Evolutionary conservation across 2,113 vertebrate genomes (phyloP).

Genomic region (Crocuta crocuta): DNA sequence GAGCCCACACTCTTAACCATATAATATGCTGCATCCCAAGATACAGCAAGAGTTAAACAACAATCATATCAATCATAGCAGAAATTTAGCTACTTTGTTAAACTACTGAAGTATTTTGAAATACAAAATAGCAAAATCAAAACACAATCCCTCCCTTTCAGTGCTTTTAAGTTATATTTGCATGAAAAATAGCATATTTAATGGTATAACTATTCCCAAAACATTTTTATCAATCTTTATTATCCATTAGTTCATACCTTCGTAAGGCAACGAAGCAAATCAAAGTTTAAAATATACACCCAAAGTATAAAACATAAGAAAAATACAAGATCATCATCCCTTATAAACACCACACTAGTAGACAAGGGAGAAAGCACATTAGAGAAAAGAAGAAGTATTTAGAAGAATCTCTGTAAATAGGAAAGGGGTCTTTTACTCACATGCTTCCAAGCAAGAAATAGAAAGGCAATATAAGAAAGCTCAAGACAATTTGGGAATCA

Average conservation of each 20-base stretch:
- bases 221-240: not conserved
- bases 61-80: not conserved
- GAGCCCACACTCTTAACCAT: not conserved
- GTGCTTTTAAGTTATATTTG: not conserved
- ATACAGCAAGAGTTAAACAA: not conserved
- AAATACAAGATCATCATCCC: not conserved
- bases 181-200: not conserved
- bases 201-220: not conserved
- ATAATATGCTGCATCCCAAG: not conserved
- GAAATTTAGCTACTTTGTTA: not conserved
- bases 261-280: not conserved
- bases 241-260: not conserved
- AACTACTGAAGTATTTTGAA: not conserved
- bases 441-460: conserved; percentile 24
- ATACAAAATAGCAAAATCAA: not conserved
- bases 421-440: not conserved
- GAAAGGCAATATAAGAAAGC: not conserved
- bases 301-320: conserved; percentile 26
- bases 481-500: not conserved
- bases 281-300: conserved; percentile 45
- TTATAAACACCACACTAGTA: conserved; percentile 11
- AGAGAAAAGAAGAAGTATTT: not conserved
- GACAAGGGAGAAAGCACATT: not conserved
- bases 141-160: not conserved
- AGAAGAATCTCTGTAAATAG: conserved; percentile 1